Evolutionary conservation across 2,113 vertebrate species (phyloP), one percentile per base, ranked within the genome.

Genomic region (Alligator sinensis): DNA sequence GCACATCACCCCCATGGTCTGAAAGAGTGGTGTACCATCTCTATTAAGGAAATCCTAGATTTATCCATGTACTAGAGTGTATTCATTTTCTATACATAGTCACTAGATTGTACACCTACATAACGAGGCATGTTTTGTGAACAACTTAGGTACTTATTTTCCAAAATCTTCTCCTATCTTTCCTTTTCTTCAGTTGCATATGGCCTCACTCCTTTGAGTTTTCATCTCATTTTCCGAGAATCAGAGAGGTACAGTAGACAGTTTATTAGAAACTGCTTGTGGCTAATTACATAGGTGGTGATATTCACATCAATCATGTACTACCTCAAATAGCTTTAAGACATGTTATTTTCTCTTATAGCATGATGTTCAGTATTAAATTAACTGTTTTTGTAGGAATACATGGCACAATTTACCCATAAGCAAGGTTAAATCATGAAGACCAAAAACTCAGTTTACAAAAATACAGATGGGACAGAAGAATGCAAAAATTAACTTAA

Each of bases 401-500:
- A 92, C 16, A 82, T 77, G 63, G 22, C 15, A 16, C 38, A 78
- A 90, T 93, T 90, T 89, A 86, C 80, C 28, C 34, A 86, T 84
- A 88, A 92, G 86, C 9, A 91, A 38, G 91, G 91, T 72, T 82
- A 28, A 92, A 47, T 95, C 83, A 95, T 90, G 76, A 93, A 92
- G 86, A 66, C 83, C 38, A 93, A 88, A 72, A 95, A 91, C 25
- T 30, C 75, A 92, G 86, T 94, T 88, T 92, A 91, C 62, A 63
- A 59, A 90, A 59, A 88, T 59, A 93, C 38, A 59, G 89, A 80
- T 74, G 28, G 90, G 55, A 87, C 17, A 92, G 47, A 58, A 91
- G 34, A 96, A 86, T 89, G 75, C 93, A 74, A 90, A 91, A 77
- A 95, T 87, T 97, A 94, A 89, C 87, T 96, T 83, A 18, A 72